Evolutionary conservation across 1,140 invertebrate genomes (phyloP), one percentile per base, ranked within the genome.

Genomic region (Calephelis nemesis): DNA sequence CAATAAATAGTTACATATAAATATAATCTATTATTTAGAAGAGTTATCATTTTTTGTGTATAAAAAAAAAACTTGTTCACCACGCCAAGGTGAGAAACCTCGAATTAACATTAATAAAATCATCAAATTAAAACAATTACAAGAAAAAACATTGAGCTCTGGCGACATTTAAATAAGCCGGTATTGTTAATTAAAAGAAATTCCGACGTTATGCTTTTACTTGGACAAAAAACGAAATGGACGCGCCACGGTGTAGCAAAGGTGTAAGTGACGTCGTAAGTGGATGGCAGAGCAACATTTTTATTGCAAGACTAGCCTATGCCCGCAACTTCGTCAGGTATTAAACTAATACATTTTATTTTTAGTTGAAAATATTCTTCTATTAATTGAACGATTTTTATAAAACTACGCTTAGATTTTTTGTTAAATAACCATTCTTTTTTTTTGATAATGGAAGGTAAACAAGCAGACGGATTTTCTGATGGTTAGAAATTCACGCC

Each of bases 131-230:
- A 71, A 74, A 71, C 63, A 72, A 75, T 78, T 74, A 73, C 65
- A 65, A 62, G 68, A 70, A 58, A 69, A 74, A 78, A 76, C 74
- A 60, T 67, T 71, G 70, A 62, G 71, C 71, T 68, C 52, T 65
- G 68, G 60, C 70, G 75, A 70, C 76, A 74, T 76, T 78, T 79
- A 83, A 78, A 79, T 77, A 74, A 74, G 76, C 76, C 78, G 77
- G 80, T 77, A 76, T 79, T 73, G 74, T 78, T 84, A 89, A 87
- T 89, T 89, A 87, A 85, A 84, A 85, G 83, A 85, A 89, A 85
- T 87, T 80, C 83, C 79, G 73, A 67, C 71, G 77, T 78, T 82
- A 82, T 79, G 79, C 77, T 78, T 83, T 84, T 81, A 78, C 77
- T 73, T 67, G 50, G 58, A 71, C 75, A 82, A 81, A 87, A 84